These are phyloP conservation scores for Esperia sulphurella DNA, from an alignment of 2,888 invertebrate species.

Conservation along the genomic window DNA sequence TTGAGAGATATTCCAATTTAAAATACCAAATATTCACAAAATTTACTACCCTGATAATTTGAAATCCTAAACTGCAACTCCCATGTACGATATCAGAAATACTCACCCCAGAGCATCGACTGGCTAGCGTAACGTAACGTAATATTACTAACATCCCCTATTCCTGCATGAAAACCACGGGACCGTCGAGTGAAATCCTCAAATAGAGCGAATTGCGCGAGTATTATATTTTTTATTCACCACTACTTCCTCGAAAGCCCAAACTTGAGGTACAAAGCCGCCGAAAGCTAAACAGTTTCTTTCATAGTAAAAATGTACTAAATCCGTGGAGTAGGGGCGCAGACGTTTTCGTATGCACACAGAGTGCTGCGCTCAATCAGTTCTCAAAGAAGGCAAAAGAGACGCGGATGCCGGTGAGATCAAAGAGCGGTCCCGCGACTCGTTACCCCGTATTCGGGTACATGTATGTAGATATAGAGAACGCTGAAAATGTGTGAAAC, in stretches of 20 bases:
- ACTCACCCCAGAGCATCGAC: no score
- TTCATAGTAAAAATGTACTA: conserved; percentile 48
- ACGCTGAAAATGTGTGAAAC: background rate
- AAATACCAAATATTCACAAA: no score
- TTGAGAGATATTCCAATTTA: no score
- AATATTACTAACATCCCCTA: no score
- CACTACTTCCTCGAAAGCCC: conserved; percentile 5
- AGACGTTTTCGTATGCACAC: conserved; percentile 71
- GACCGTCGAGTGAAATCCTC: background rate
- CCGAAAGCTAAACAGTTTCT: conserved; percentile 32
- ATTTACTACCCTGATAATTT: no score
- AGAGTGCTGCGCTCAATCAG: conserved; percentile 72
- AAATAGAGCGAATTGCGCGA: background rate
- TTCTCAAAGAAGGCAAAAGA: conserved; percentile 64
- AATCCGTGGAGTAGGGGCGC: conserved; percentile 29
- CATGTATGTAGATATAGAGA: background rate
- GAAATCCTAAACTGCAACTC: no score
- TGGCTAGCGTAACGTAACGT: no score
- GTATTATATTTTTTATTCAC: conserved; percentile 1
- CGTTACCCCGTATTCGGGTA: conserved; percentile 4
- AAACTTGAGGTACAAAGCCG: conserved; percentile 27
- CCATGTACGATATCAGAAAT: no score
- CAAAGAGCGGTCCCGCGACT: conserved; percentile 41
- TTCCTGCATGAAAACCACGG: background rate
- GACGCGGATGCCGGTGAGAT: conserved; percentile 49